Percentiles rank a stretch among this genome's conserved stretches.
Conservation (phyloP, 2,797 vertebrate genomes). For the Enteromius afrohamiltoni region DNA sequence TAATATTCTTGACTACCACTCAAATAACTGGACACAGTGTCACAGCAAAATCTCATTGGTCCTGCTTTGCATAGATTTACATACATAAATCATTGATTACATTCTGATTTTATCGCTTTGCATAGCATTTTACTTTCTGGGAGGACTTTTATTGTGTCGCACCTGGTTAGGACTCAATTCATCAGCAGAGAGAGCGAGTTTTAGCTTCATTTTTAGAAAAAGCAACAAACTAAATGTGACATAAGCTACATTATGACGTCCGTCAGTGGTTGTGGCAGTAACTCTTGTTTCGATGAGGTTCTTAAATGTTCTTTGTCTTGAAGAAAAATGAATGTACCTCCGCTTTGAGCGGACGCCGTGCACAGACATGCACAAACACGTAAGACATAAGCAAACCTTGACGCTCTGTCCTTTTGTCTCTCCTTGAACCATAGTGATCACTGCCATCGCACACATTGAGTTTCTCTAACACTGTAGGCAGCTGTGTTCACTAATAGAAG, state of each 20-base stretch:
- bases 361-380: constrained; percentile 46
- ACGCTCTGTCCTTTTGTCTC: constrained; percentile 36
- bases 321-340: constrained; percentile 75
- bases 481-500: constrained; percentile 48
- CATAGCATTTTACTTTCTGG: not conserved
- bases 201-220: constrained; percentile 67
- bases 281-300: constrained; percentile 60
- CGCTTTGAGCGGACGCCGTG: constrained; percentile 56
- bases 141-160: not conserved
- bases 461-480: constrained; percentile 49
- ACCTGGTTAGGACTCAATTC: not conserved
- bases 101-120: not conserved
- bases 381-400: constrained; percentile 33
- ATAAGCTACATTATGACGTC: constrained; percentile 61
- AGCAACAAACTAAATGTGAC: constrained; percentile 60
- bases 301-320: constrained; percentile 62
- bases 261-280: constrained; percentile 63
- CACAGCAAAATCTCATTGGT: not conserved
- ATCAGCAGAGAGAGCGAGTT: constrained; percentile 37
- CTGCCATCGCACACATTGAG: constrained; percentile 50
- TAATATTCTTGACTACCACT: not conserved
- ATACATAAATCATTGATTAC: not conserved
- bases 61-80: not conserved
- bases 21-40: not conserved
- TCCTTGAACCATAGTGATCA: constrained; percentile 52